Base-by-base conservation (phyloP, 2,797 vertebrate genomes). In the Cyclopterus lumpus region DNA sequence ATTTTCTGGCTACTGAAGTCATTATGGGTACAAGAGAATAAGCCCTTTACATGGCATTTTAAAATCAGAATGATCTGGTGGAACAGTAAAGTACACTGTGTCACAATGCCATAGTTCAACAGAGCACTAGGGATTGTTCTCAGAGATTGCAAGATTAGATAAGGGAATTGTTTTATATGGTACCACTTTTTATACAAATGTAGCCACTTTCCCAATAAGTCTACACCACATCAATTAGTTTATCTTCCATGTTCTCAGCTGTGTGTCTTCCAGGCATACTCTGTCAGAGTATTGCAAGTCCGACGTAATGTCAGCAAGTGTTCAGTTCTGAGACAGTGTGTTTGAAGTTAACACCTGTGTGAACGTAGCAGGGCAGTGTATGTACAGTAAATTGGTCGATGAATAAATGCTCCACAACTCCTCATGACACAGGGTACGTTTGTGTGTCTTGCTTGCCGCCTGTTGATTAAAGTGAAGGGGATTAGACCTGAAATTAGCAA, bases 131-230 rank as follows among this genome's bases (percentile, higher is more conserved):
- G 8, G 36, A 34, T 32, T 73, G 46, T 16, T 61, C 20, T 48
- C 20, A 34, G 38, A 15, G 59, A 44, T 42, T 14, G 49, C 42
- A 70, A 15, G 53, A 70, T 54, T 53, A 77, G 49, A 75, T 72
- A 59, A 66, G 58, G 1, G 10, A 86, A 72, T 36, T 58, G 53
- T 71, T 26, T 60, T 4, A 10, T 8, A 12, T n/a, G 65, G 54
- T 24, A 59, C 18, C 38, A 40, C 26, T 42, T 34, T 64, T 57
- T 22, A 60, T 34, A 73, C 18, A 14, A 22, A 51, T 24, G n/a
- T 24, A 51, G n/a, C 10, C 49, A 51, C 10, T 24, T 12, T 51
- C 22, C 5, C 10, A 51, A 24, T 51, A 24, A 51, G 10, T 51
- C 5, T 24, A 49, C 49, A 12, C 22, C 49, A 14, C 49, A 24